Evolutionary conservation across 2,113 vertebrate species (phyloP), one percentile per base, ranked within the genome.

Genomic region (Strigops habroptila): DNA sequence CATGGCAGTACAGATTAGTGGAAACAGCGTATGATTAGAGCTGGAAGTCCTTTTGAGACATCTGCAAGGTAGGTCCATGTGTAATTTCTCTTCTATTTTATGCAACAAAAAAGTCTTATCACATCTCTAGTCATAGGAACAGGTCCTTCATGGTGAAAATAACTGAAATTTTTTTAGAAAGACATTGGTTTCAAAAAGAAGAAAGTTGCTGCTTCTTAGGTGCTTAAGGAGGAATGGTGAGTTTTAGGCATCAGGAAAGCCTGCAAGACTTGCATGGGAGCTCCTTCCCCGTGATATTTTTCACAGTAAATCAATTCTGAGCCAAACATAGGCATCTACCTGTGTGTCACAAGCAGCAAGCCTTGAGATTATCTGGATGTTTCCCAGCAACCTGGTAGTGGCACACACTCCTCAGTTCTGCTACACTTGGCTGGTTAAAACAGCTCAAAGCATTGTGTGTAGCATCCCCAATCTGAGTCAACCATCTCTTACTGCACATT

Each of bases 361-460:
- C 37, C 24, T 24, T 52, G 51, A 76, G 39, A 60, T 43, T 3
- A 62, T 31, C 30, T 81, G 44, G 12, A 30, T 37, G 15, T 52
- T 83, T 75, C 48, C 51, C 59, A 35, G 24, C 33, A 86, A 57
- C 59, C 51, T 77, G 57, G 25, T 53, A 16, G 22, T 2, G 7
- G 27, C n/a, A 22, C 2, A 0, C 14, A 0, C 7, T 44, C 17
- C 60, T 60, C 51, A 49, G 7, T 6, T 0, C 49, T 43, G n/a
- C 37, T 44, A 18, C 17, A 1, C 41, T 64, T 37, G 14, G 6
- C 48, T 82, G 53, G 28, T 63, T 57, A 51, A 31, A 74, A 22
- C 25, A 59, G 24, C 71, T 48, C 53, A 31, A 24, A 49, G n/a
- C 11, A 7, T 22, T 43, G 52, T 39, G 41, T 24, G 37, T 21